Percentiles rank a stretch among this genome's conserved stretches.
phyloP scores from a whole-genome alignment of 2,888 invertebrate genomes.

The Carterocephalus palaemon region DNA sequence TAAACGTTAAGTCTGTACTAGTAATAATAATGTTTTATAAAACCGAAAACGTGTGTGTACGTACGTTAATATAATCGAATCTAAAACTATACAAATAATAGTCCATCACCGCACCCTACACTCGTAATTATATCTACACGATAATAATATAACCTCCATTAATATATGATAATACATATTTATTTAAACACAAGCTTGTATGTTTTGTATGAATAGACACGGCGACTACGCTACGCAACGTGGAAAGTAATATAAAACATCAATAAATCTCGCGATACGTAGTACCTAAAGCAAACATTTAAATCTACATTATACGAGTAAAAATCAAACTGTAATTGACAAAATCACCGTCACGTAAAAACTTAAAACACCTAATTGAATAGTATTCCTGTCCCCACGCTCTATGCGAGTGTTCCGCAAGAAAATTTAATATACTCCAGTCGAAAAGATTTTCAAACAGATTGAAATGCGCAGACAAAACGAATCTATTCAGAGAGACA shows the following conservation, averaged over 20 bases:
- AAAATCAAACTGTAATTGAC: slow-evolving; percentile 65
- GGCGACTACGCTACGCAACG: slow-evolving; percentile 52
- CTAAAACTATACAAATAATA: slow-evolving; percentile 60
- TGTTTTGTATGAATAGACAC: slow-evolving; percentile 43
- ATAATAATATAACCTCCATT: slow-evolving; percentile 51
- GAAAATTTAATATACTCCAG: no score
- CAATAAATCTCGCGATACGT: slow-evolving; percentile 41
- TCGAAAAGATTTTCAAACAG: background rate
- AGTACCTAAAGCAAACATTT: slow-evolving; percentile 47
- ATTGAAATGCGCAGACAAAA: background rate
- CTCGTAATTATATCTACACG: slow-evolving; percentile 57
- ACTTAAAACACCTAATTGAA: slow-evolving; percentile 40
- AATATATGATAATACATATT: slow-evolving; percentile 33
- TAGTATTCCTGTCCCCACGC: slow-evolving; percentile 8
- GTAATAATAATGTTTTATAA: slow-evolving; percentile 48
- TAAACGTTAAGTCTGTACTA: slow-evolving; percentile 63
- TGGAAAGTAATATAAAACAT: slow-evolving; percentile 55
- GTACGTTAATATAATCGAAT: slow-evolving; percentile 51
- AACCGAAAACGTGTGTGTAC: slow-evolving; percentile 51
- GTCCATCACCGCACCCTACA: slow-evolving; percentile 66
- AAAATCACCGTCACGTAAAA: slow-evolving; percentile 54
- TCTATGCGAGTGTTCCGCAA: no score
- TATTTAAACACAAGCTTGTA: slow-evolving; percentile 57
- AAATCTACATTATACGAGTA: slow-evolving; percentile 32
- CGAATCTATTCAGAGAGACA: background rate